phyloP scores from a whole-genome alignment of 2,888 invertebrate genomes.

The Coelogynopora nodosa region DNA sequence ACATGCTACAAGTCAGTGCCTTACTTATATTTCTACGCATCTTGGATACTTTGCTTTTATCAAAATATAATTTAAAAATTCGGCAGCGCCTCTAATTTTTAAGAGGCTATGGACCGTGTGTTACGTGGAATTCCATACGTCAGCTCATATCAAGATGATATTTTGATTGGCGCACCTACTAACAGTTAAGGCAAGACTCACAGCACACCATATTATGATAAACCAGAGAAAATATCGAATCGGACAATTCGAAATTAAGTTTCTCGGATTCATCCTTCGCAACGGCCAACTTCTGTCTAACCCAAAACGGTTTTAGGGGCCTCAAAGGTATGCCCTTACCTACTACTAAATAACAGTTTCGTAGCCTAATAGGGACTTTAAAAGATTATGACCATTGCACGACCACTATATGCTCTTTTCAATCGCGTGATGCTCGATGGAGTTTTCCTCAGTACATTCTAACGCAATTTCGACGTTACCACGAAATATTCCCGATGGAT shows the following conservation, averaged over 20 bases:
- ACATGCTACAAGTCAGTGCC: conserved; percentile 8
- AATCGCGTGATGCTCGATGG: background rate
- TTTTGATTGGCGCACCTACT: conserved; percentile 20
- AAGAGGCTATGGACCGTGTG: conserved; percentile 38
- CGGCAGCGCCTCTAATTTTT: conserved; percentile 36
- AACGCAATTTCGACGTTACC: background rate
- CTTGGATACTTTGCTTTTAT: conserved; percentile 40
- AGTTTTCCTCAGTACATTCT: background rate
- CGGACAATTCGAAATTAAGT: background rate
- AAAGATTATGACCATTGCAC: background rate
- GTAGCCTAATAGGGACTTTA: background rate
- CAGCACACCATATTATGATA: background rate
- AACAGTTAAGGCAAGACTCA: background rate
- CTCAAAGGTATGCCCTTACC: background rate
- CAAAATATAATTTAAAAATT: conserved; percentile 43
- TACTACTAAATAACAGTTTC: background rate
- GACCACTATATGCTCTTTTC: background rate
- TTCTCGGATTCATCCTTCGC: background rate
- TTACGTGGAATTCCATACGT: conserved; percentile 33
- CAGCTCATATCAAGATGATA: conserved; percentile 40
- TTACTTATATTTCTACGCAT: conserved; percentile 42
- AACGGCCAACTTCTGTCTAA: background rate
- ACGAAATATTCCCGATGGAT: conserved; percentile 8
- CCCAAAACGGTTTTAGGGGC: background rate
- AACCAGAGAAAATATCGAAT: background rate